Evolutionary conservation across 1,140 invertebrate species (phyloP), one percentile per base, ranked within the genome.

Genomic region (Eurosta solidaginis): DNA sequence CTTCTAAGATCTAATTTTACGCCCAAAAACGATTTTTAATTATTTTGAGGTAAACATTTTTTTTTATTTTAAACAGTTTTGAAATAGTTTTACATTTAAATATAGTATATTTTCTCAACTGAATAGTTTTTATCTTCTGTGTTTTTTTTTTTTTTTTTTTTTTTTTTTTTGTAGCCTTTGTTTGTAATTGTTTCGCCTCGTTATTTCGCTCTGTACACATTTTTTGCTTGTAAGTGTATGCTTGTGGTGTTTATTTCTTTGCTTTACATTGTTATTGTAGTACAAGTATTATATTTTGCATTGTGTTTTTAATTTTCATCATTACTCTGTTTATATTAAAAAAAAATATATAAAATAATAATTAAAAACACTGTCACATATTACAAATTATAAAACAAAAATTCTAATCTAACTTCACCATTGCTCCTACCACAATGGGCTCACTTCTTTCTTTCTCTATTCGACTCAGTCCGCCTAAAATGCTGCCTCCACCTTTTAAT

Each of bases 401-500:
- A 14, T 74, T 25, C 73, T 45, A 50, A 36, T 42, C 22, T 22
- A 6, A 33, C 29, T 10, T 50, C n/a, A 45, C 29, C 22, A n/a
- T 5, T 3, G 3, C 17, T 22, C 54, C 22, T 44, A 4, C 25
- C 0, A 45, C 74, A 5, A 6, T 14, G 40, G 10, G 6, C 4
- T 47, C 22, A 7, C 22, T n/a, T 29, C 3, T 29, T 75, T 10
- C 74, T 50, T 6, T 22, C 44, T 29, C 44, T 20, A 22, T 22
- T 17, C 22, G 20, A 9, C 17, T 1, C 14, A 40, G n/a, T 40
- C n/a, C 33, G 33, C 9, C 17, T 36, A 17, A 63, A 25, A 10
- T 74, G 36, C 10, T 59, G 27, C 1, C 45, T n/a, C 40, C 81
- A 82, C 27, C 25, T 20, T 77, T 79, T 87, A 84, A 79, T 84